Evolutionary conservation across 2,888 invertebrate species (phyloP).

Genomic region (Clitarchus hookeri): DNA sequence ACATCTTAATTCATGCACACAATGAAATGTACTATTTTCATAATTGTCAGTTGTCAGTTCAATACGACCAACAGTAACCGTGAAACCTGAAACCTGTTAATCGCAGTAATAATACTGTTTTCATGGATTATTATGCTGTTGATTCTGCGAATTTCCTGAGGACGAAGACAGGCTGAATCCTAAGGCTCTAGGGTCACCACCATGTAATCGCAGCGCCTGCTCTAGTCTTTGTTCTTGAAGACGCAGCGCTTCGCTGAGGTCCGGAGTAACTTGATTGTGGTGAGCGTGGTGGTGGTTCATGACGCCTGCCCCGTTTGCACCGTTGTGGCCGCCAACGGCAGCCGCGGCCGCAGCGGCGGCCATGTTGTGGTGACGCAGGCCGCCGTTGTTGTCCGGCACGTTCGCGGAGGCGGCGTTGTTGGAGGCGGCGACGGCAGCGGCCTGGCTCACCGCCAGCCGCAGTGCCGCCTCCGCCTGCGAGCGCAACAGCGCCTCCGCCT

Average conservation of each 20-base stretch:
- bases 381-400: conserved; percentile 62
- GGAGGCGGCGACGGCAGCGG: conserved; percentile 59
- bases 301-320: conserved; percentile 53
- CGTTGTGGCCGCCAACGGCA: conserved; percentile 4
- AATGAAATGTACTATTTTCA: background rate
- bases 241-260: conserved; percentile 60
- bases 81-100: conserved; percentile 31
- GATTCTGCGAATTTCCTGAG: conserved; percentile 38
- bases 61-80: background rate
- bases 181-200: conserved; percentile 74
- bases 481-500: conserved; percentile 79
- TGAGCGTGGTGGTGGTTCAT: conserved; percentile 49
- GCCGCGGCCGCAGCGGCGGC: conserved; percentile 26
- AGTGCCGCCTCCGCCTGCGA: conserved; percentile 86
- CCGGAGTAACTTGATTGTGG: conserved; percentile 64
- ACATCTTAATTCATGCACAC: conserved; percentile 10
- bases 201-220: conserved; percentile 78
- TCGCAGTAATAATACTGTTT: conserved; percentile 32
- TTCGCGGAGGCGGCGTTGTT: conserved; percentile 52
- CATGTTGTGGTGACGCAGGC: conserved; percentile 60
- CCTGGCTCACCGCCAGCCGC: conserved; percentile 76
- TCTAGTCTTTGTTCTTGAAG: conserved; percentile 80
- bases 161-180: conserved; percentile 68
- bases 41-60: background rate
- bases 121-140: conserved; percentile 40